phyloP scores from a whole-genome alignment of 2,113 vertebrate species.

The Stigmatopora nigra region DNA sequence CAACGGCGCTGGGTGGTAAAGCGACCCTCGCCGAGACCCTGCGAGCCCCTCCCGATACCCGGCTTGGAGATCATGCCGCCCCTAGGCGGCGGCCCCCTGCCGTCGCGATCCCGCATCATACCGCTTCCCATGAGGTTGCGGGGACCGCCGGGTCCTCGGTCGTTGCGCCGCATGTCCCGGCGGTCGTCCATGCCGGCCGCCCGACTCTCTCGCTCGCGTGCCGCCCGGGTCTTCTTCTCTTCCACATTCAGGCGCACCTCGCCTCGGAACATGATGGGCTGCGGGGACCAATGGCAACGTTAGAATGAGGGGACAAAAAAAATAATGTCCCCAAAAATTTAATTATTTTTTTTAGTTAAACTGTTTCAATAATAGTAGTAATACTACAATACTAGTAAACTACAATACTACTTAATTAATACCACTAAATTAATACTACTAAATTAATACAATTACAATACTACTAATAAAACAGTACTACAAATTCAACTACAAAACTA shows the following conservation, averaged over 20 bases:
- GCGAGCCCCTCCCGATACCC: conserved; percentile 79
- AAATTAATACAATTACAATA: too few species aligned
- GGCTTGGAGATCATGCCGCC: conserved; percentile 86
- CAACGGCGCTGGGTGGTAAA: conserved; percentile 87
- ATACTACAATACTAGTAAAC: too few species aligned
- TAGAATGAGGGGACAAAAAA: not conserved
- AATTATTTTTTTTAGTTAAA: too few species aligned
- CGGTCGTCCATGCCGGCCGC: conserved; percentile 74
- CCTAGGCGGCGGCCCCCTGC: conserved; percentile 82
- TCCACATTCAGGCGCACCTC: conserved; percentile 97
- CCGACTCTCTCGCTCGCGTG: conserved; percentile 85
- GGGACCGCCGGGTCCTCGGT: conserved; percentile 83
- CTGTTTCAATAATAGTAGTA: too few species aligned
- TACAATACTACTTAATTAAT: too few species aligned
- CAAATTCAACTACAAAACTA: too few species aligned
- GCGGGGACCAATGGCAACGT: conserved; percentile 26
- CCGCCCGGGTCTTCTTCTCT: conserved; percentile 93
- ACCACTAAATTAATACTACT: too few species aligned
- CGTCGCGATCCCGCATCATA: conserved; percentile 89
- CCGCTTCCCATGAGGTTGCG: conserved; percentile 84
- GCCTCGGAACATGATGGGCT: conserved; percentile 97
- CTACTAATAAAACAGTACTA: too few species aligned
- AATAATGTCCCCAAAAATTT: not conserved
- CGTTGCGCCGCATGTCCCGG: conserved; percentile 84
- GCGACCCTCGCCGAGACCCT: conserved; percentile 81